A percentile compares a stretch with the other conserved stretches of the same genome.
Evolutionary conservation across 2,888 invertebrate species (phyloP).

Genomic region (Acrobasis suavella): DNA sequence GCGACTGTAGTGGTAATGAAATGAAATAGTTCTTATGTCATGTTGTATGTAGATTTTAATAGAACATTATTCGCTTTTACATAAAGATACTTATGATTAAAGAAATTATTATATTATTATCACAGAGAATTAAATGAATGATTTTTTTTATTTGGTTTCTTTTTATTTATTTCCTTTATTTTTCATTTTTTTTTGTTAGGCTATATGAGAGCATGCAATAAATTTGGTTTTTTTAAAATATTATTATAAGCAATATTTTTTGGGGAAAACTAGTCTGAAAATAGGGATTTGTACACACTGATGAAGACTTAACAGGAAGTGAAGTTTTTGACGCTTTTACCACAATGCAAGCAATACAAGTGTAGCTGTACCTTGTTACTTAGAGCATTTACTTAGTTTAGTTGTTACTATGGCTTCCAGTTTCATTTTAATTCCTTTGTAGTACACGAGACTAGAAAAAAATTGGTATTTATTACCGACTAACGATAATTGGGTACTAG

Average conservation of each 20-base stretch:
- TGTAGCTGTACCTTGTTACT: conserved; percentile 21
- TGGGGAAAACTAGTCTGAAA: conserved; percentile 10
- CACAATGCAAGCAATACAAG: conserved; percentile 23
- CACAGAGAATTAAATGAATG: conserved; percentile 77
- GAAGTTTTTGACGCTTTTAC: conserved; percentile 51
- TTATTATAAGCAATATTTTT: too few relatives aligned
- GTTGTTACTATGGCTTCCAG: conserved; percentile 29
- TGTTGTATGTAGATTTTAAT: conserved; percentile 74
- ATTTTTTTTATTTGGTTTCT: conserved; percentile 62
- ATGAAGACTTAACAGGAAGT: conserved; percentile 59
- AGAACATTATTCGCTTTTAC: conserved; percentile 67
- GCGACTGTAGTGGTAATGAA: conserved; percentile 60
- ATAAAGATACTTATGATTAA: conserved; percentile 66
- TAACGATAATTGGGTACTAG: conserved; percentile 51
- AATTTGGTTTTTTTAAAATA: too few relatives aligned
- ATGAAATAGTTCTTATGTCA: conserved; percentile 63
- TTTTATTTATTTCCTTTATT: conserved; percentile 48
- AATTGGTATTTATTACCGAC: conserved; percentile 45
- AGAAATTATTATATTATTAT: conserved; percentile 71
- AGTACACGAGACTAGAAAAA: conserved; percentile 38
- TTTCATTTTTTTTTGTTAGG: conserved; percentile 38
- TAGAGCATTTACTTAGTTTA: conserved; percentile 16
- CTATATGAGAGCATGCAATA: conserved; percentile 26
- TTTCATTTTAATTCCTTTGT: conserved; percentile 24
- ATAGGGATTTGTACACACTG: conserved; percentile 64